Evolutionary conservation across 2,113 vertebrate species (phyloP).

Genomic region (Hippoglossus stenolepis): DNA sequence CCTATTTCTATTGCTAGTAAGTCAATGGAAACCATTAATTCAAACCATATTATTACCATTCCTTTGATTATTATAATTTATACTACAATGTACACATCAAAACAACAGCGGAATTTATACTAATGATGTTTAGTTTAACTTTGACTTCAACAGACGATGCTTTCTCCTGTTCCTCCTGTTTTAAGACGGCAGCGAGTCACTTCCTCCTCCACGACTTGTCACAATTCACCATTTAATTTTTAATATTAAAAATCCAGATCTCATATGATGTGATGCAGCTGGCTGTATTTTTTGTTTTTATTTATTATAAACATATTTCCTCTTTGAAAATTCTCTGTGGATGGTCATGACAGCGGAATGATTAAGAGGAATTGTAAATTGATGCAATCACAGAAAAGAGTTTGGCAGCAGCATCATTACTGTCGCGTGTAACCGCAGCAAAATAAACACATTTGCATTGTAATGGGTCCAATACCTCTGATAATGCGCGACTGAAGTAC

Average conservation of each 20-base stretch:
- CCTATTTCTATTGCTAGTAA: no score
- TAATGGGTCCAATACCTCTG: conserved; percentile 63
- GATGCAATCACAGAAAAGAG: conserved; percentile 36
- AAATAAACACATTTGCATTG: conserved; percentile 63
- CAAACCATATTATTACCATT: background rate
- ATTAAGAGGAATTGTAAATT: conserved; percentile 39
- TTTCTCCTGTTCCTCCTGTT: no score
- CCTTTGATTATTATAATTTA: background rate
- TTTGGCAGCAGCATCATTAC: conserved; percentile 30
- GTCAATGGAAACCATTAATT: background rate
- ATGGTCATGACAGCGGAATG: conserved; percentile 24
- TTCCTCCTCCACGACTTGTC: no score
- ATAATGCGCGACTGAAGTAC: conserved; percentile 58
- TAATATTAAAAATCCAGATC: no score
- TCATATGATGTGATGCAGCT: background rate
- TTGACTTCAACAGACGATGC: no score
- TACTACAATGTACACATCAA: background rate
- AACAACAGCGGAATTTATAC: background rate
- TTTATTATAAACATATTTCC: no score
- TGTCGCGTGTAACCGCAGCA: conserved; percentile 28
- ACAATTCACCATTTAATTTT: no score
- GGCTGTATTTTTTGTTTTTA: background rate
- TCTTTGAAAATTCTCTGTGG: background rate
- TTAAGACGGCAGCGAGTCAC: no score
- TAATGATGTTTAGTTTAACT: no score